These are phyloP conservation scores for Pecten maximus DNA, from an alignment of 2,888 invertebrate genomes.

Conservation along the genomic window DNA sequence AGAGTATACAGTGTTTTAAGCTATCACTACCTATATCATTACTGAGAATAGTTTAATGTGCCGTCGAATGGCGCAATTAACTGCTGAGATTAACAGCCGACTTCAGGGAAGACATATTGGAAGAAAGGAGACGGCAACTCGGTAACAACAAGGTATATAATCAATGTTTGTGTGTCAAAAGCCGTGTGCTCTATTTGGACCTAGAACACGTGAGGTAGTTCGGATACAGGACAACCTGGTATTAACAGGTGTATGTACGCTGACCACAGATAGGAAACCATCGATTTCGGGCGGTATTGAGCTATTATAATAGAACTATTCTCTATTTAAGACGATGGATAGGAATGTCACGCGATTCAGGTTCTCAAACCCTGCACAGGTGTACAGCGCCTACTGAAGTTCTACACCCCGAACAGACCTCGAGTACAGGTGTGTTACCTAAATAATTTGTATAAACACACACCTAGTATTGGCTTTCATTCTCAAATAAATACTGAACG, in stretches of 20 bases:
- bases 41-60: not conserved
- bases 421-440: constrained; percentile 20
- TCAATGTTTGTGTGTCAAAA: not conserved
- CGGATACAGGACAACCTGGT: not conserved
- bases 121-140: not conserved
- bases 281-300: constrained; percentile 13
- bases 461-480: not conserved
- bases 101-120: not conserved
- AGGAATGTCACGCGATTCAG: constrained; percentile 17
- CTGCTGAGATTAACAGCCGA: not conserved
- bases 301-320: constrained; percentile 1
- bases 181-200: not conserved
- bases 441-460: constrained; percentile 24
- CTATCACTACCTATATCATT: not conserved
- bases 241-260: not conserved
- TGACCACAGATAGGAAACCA: constrained; percentile 30
- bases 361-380: constrained; percentile 22
- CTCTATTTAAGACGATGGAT: not conserved
- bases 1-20: not conserved
- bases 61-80: not conserved
- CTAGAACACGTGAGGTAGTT: not conserved
- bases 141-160: not conserved
- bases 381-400: not conserved
- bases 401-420: not conserved
- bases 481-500: constrained; percentile 20